Conservation (phyloP, 2,888 invertebrate genomes). For the Tinea semifulvella region DNA sequence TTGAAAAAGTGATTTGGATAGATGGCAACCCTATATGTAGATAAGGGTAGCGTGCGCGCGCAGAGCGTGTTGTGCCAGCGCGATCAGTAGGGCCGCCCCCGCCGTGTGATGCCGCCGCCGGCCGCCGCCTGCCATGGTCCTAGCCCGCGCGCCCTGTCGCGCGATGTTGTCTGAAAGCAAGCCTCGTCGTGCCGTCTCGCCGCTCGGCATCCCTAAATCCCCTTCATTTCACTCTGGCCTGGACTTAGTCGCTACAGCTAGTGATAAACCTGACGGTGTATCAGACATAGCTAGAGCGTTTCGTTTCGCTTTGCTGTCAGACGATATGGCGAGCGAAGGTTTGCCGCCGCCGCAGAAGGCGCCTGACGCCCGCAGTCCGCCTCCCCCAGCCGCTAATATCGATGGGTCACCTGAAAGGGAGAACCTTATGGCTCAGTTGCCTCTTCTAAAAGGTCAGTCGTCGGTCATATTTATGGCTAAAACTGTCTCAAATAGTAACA, state of each 20-base stretch:
- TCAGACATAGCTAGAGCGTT: conserved; percentile 61
- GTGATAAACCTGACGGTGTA: conserved; percentile 51
- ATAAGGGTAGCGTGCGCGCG: conserved; percentile 24
- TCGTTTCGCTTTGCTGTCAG: conserved; percentile 37
- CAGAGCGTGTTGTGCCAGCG: conserved; percentile 48
- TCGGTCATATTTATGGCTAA: too few relatives aligned
- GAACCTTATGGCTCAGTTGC: conserved; percentile 59
- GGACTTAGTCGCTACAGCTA: conserved; percentile 72
- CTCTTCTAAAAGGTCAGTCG: conserved; percentile 61
- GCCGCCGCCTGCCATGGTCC: conserved; percentile 66
- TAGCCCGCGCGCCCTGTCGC: conserved; percentile 62
- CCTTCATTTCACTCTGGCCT: conserved; percentile 89
- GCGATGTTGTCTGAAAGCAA: conserved; percentile 62
- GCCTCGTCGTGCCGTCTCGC: conserved; percentile 65
- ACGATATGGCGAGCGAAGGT: conserved; percentile 47
- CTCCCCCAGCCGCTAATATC: conserved; percentile 49
- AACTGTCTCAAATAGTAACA: too few relatives aligned
- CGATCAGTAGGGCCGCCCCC: conserved; percentile 30
- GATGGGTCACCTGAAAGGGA: conserved; percentile 45
- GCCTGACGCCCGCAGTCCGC: conserved; percentile 44
- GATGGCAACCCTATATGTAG: too few relatives aligned
- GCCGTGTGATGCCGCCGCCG: conserved; percentile 63
- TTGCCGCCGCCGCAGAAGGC: conserved; percentile 37
- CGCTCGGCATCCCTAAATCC: conserved; percentile 84
- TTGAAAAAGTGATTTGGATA: too few relatives aligned